Evolutionary conservation across 2,113 vertebrate genomes (phyloP).

Genomic region (Scolopax mira): DNA sequence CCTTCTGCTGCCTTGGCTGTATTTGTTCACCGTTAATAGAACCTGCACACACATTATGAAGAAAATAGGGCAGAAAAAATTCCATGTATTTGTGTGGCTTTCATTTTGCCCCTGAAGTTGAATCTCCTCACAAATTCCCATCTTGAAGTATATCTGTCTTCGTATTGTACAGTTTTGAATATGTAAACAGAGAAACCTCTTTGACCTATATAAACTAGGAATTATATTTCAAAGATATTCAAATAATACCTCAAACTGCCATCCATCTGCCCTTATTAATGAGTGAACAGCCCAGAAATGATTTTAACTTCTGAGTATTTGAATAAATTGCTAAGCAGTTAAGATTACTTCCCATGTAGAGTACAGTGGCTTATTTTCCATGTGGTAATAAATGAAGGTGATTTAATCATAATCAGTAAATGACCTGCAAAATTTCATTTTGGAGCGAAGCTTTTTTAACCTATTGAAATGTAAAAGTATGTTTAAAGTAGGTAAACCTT

Average conservation of each 20-base stretch:
- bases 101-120: background rate
- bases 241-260: background rate
- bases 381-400: conserved; percentile 50
- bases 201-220: conserved; percentile 1
- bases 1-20: background rate
- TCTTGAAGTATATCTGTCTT: background rate
- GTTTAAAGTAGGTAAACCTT: conserved; percentile 23
- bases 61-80: background rate
- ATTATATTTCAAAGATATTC: conserved; percentile 30
- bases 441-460: conserved; percentile 19
- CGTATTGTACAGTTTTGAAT: background rate
- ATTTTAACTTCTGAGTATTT: conserved; percentile 37
- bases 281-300: conserved; percentile 11
- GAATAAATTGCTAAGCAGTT: conserved; percentile 54
- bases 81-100: background rate
- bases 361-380: conserved; percentile 36
- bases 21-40: background rate
- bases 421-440: conserved; percentile 65
- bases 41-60: background rate
- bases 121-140: background rate
- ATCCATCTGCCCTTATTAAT: conserved; percentile 53
- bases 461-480: conserved; percentile 14
- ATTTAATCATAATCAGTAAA: conserved; percentile 64
- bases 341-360: conserved; percentile 21
- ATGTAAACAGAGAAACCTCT: conserved; percentile 10